Conservation (phyloP, 1,140 invertebrate species). For the Parasteatoda tepidariorum region DNA sequence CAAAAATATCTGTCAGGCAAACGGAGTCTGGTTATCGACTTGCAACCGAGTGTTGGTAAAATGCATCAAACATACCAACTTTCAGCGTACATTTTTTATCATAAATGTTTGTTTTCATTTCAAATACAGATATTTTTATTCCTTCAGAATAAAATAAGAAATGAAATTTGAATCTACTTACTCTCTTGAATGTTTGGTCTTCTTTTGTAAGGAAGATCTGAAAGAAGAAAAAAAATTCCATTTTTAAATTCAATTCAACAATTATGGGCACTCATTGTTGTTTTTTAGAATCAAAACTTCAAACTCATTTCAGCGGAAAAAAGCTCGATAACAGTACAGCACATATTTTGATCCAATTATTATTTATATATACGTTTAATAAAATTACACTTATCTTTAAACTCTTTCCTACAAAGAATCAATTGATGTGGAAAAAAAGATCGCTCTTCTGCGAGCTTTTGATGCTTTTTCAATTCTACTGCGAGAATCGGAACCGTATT, state of each 20-base stretch:
- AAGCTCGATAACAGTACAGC: neutral
- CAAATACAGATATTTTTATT: too few relatives aligned
- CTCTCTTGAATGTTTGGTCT: constrained; percentile 54
- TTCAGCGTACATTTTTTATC: too few relatives aligned
- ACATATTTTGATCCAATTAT: neutral
- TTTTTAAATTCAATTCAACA: neutral
- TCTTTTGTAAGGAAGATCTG: constrained; percentile 56
- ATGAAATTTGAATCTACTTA: constrained; percentile 36
- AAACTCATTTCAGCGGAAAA: neutral
- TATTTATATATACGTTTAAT: constrained; percentile 40
- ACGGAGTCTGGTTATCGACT: too few relatives aligned
- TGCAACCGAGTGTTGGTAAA: too few relatives aligned
- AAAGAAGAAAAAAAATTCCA: constrained; percentile 12
- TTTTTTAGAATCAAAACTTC: neutral
- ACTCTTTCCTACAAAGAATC: constrained; percentile 7
- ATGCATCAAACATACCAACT: too few relatives aligned
- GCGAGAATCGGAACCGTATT: neutral
- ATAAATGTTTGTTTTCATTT: too few relatives aligned
- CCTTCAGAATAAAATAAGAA: too few relatives aligned
- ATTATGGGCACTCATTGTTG: neutral
- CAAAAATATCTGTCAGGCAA: too few relatives aligned
- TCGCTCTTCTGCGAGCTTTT: neutral
- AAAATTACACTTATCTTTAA: neutral
- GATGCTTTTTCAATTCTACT: neutral
- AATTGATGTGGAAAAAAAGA: constrained; percentile 41